A percentile compares a stretch with the other conserved stretches of the same genome.
phyloP scores from a whole-genome alignment of 1,140 invertebrate genomes.

The Rhagoletis zephyria region DNA sequence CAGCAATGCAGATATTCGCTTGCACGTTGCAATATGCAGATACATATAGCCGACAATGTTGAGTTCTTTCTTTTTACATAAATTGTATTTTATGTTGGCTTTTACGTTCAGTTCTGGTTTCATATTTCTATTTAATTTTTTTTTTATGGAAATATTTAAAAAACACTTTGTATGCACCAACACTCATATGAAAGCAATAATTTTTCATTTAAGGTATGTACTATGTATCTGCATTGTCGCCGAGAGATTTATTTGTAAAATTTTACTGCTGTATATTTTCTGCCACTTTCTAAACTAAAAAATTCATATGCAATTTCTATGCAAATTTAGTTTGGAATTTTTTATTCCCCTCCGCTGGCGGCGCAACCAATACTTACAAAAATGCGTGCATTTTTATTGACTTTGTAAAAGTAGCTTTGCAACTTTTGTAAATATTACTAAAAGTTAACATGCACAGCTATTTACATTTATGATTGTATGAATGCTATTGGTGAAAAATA shows the following conservation, averaged over 20 bases:
- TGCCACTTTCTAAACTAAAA: neutral
- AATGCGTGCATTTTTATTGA: no score
- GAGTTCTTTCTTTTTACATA: neutral
- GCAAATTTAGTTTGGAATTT: slow-evolving; percentile 11
- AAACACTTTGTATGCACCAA: slow-evolving; percentile 5
- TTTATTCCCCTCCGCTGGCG: neutral
- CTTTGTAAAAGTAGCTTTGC: no score
- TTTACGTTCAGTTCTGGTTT: neutral
- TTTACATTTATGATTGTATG: no score
- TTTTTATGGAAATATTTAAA: neutral
- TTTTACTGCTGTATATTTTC: neutral
- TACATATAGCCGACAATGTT: neutral
- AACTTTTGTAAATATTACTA: no score
- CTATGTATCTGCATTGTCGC: neutral
- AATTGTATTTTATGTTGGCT: neutral
- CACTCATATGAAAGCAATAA: neutral
- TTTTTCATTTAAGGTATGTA: neutral
- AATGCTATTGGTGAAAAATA: no score
- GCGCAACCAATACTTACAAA: neutral
- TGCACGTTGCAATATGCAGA: neutral
- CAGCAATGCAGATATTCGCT: neutral
- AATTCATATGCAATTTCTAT: slow-evolving; percentile 39
- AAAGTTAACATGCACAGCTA: no score
- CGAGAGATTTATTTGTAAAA: neutral
- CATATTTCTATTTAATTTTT: neutral